A percentile compares a stretch with the other conserved stretches of the same genome.
Conservation (phyloP, 1,140 invertebrate species). For the Diorhabda elongata region DNA sequence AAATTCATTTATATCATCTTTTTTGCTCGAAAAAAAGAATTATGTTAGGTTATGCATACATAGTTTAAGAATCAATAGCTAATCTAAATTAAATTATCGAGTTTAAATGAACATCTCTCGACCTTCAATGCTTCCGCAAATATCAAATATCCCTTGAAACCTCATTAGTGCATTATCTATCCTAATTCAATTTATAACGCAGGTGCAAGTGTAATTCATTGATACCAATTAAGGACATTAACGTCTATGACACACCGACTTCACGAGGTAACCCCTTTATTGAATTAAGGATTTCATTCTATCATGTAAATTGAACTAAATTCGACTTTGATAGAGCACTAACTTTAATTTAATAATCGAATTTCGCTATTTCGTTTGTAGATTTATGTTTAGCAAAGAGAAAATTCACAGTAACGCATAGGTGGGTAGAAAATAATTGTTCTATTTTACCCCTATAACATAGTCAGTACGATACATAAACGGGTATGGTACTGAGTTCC, state of each 20-base stretch:
- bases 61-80: too few species aligned
- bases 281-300: not conserved
- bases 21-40: too few species aligned
- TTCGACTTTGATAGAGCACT: slow-evolving; percentile 2
- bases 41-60: too few species aligned
- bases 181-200: not conserved
- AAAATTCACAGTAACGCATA: not conserved
- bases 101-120: too few species aligned
- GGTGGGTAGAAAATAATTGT: too few species aligned
- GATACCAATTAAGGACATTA: not conserved
- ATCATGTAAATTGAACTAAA: slow-evolving; percentile 1
- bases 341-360: not conserved
- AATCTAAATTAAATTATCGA: too few species aligned
- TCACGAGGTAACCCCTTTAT: not conserved
- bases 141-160: not conserved
- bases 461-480: too few species aligned
- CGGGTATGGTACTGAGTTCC: too few species aligned
- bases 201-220: not conserved
- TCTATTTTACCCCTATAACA: too few species aligned
- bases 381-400: not conserved
- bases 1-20: too few species aligned
- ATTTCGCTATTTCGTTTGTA: not conserved
- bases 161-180: not conserved
- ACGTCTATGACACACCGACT: not conserved
- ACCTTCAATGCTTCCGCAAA: too few species aligned